Evolutionary conservation across 2,888 invertebrate genomes (phyloP).

Genomic region (Serripes groenlandicus): DNA sequence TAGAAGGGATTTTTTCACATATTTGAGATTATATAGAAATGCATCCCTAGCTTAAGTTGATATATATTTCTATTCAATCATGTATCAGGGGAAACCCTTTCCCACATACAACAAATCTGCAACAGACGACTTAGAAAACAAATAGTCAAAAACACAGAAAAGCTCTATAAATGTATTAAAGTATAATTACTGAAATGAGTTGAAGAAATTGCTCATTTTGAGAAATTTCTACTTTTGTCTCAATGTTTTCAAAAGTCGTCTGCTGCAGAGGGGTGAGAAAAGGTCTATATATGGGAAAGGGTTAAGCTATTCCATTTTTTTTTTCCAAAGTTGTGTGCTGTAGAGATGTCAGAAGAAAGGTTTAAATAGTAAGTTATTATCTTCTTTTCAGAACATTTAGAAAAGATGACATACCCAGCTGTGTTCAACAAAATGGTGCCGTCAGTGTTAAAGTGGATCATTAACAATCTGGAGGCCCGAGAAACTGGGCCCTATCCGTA

Average conservation of each 20-base stretch:
- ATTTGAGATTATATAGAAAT: no score
- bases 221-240: no score
- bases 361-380: not conserved
- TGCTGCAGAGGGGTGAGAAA: not conserved
- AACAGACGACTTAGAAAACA: no score
- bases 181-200: no score
- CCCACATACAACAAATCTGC: no score
- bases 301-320: not conserved
- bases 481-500: conserved; percentile 90
- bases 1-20: no score
- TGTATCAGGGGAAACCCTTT: no score
- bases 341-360: not conserved
- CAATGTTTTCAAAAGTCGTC: not conserved
- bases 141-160: no score
- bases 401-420: conserved; percentile 87
- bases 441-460: conserved; percentile 91
- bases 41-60: no score
- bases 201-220: no score
- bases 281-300: not conserved
- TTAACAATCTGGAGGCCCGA: conserved; percentile 89
- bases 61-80: no score
- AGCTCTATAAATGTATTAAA: no score
- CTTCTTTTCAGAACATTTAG: conserved; percentile 74
- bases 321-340: not conserved
- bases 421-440: conserved; percentile 90